Evolutionary conservation across 2,888 invertebrate genomes (phyloP).

Genomic region (Pristionchus mayeri): DNA sequence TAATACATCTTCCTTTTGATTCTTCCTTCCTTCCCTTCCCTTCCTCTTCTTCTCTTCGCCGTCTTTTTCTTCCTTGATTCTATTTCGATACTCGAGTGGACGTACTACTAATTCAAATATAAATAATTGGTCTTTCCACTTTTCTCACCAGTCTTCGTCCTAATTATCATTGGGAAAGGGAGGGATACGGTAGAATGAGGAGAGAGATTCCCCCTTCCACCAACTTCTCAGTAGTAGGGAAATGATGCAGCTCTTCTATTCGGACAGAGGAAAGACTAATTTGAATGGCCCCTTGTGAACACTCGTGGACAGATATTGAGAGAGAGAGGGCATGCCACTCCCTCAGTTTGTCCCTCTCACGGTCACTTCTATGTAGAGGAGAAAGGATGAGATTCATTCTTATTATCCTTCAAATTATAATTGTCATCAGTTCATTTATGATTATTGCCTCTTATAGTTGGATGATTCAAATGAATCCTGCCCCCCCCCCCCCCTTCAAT

Average conservation of each 20-base stretch:
- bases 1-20: constrained; percentile 27
- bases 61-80: constrained; percentile 11
- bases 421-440: too few relatives aligned
- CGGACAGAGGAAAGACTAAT: background rate
- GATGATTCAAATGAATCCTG: background rate
- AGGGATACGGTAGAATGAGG: constrained; percentile 13
- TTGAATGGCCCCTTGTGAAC: constrained; percentile 6
- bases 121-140: constrained; percentile 21
- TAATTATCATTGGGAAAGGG: background rate
- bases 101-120: constrained; percentile 25
- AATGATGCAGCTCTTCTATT: background rate
- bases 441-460: too few relatives aligned
- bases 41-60: background rate
- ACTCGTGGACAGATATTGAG: constrained; percentile 17
- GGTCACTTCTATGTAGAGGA: too few relatives aligned
- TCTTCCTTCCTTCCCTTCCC: background rate
- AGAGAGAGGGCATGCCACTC: background rate
- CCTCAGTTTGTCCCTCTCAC: background rate
- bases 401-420: background rate
- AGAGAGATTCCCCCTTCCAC: too few relatives aligned
- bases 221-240: too few relatives aligned
- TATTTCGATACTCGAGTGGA: constrained; percentile 2
- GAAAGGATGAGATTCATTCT: too few relatives aligned
- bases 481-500: background rate
- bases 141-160: background rate